Evolutionary conservation across 2,113 vertebrate genomes (phyloP).

Genomic region (Paradoxurus hermaphroditus): DNA sequence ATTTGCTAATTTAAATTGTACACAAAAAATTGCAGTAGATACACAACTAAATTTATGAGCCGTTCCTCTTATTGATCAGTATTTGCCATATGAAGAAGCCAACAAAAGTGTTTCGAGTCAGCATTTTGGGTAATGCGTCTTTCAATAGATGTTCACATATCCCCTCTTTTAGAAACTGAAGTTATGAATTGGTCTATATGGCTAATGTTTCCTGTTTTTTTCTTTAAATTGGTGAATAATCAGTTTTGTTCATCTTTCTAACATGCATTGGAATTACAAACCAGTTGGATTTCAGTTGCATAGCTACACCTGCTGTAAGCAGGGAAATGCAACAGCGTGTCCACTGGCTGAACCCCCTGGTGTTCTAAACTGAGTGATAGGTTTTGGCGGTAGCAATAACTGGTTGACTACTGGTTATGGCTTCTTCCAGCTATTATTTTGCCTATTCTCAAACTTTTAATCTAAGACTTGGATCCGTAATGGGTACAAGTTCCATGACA

Average conservation of each 20-base stretch:
- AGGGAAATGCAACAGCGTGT: background rate
- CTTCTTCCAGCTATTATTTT: background rate
- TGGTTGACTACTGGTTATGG: background rate
- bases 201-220: background rate
- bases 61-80: background rate
- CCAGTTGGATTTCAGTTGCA: background rate
- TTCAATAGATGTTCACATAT: background rate
- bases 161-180: background rate
- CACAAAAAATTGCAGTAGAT: background rate
- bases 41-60: background rate
- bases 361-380: background rate
- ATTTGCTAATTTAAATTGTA: conserved; percentile 10
- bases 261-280: background rate
- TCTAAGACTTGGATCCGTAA: background rate
- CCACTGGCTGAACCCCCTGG: background rate
- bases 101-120: background rate
- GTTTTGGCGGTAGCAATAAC: background rate
- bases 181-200: background rate
- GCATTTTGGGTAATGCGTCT: background rate
- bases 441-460: background rate
- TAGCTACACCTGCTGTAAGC: background rate
- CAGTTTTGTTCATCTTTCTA: conserved; percentile 5
- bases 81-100: background rate
- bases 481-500: background rate
- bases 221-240: background rate